Evolutionary conservation across 2,888 invertebrate species (phyloP).

Genomic region (Aspidapion aeneum): DNA sequence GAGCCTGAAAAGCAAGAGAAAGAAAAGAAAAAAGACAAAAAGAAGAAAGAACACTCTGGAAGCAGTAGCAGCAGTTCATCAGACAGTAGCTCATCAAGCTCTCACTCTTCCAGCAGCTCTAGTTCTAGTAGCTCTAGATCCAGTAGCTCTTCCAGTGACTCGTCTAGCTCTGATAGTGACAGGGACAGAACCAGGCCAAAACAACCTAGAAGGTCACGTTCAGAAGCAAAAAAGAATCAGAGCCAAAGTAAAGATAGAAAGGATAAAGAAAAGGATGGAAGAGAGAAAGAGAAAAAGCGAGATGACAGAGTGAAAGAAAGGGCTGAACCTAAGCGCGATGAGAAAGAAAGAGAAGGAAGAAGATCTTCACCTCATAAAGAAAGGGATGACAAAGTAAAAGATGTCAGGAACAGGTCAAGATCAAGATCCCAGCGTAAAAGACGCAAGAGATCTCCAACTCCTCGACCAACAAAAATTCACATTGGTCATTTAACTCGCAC

Average conservation of each 20-base stretch:
- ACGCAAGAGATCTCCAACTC: conserved; percentile 84
- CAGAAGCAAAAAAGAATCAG: conserved; percentile 38
- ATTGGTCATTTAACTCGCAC: conserved; percentile 91
- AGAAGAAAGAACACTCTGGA: conserved; percentile 68
- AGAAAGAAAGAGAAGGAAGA: conserved; percentile 40
- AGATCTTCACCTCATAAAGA: conserved; percentile 32
- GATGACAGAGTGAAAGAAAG: conserved; percentile 47
- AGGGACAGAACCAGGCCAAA: conserved; percentile 62
- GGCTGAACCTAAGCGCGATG: conserved; percentile 38
- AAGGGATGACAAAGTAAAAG: conserved; percentile 38
- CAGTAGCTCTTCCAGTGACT: conserved; percentile 57
- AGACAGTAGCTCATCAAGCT: conserved; percentile 78
- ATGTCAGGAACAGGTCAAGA: conserved; percentile 45
- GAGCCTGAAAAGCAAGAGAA: conserved; percentile 61
- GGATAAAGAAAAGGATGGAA: conserved; percentile 36
- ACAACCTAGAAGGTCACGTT: conserved; percentile 44
- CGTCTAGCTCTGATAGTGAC: conserved; percentile 64
- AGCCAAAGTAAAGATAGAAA: conserved; percentile 37
- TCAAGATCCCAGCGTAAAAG: conserved; percentile 63
- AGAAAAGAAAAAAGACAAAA: conserved; percentile 56
- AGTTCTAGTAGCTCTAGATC: conserved; percentile 54
- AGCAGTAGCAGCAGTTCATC: conserved; percentile 82
- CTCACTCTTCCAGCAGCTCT: conserved; percentile 77
- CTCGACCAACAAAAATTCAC: conserved; percentile 90
- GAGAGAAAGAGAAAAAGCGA: conserved; percentile 46